Evolutionary conservation across 1,140 invertebrate genomes (phyloP), one percentile per base, ranked within the genome.

Genomic region (Drosophila truncata): DNA sequence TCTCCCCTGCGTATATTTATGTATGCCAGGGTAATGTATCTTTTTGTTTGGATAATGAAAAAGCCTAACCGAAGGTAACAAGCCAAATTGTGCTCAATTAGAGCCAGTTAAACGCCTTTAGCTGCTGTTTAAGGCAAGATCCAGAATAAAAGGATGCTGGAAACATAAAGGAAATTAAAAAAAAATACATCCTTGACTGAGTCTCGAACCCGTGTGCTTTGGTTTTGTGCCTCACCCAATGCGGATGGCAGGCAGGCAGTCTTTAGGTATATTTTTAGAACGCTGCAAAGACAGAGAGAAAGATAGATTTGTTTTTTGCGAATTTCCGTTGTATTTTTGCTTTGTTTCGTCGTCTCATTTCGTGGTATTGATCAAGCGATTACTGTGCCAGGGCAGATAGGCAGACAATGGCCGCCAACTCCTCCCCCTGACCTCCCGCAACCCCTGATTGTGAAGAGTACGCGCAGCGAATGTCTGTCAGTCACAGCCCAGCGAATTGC

Each of bases 281-380:
- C 29, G 13, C 11, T 31, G 47, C 47, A 47, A 46, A 58, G 27
- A 14, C 20, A 29, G 31, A 27, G 2, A 44, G 18, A 42, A 20
- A 11, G n/a, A 14, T 31, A 42, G 18, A 46, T 29, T 31, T 46
- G 9, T 18, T 39, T 47, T 27, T 27, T 14, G 50, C 52, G 14
- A 41, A 50, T 72, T 72, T 59, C 66, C n/a, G 14, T 39, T 14
- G 41, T 29, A 37, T 20, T 62, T 62, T 41, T 23, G 59, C 49
- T 64, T 58, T 57, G 18, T 76, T 76, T 76, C 18, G 50, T 76
- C 18, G 50, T 58, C 42, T 37, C 57, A 49, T 73, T 49, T 47
- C 60, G 52, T 76, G 20, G 52, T 77, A 69, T 67, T 77, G 55
- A 81, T 76, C 55, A 72, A 67, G 62, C 46, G 50, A 55, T 59